Conservation (phyloP, 2,888 invertebrate species). For the Pharmacophagus antenor region DNA sequence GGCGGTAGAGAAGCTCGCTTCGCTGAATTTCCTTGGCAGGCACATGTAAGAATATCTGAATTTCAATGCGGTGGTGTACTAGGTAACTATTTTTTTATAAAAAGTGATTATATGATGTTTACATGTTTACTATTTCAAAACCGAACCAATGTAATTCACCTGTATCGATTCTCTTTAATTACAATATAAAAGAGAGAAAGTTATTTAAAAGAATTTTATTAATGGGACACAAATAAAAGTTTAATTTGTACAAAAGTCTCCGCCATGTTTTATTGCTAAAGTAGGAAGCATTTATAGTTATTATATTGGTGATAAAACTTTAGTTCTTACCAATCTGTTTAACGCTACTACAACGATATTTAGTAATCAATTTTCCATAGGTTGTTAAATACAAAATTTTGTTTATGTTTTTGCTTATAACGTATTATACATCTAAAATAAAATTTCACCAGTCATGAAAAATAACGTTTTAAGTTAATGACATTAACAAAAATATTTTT, state of each 20-base stretch:
- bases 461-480: not conserved
- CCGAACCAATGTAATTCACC: not conserved
- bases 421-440: not conserved
- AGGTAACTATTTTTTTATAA: constrained; percentile 55
- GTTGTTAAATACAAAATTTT: not conserved
- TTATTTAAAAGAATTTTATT: not conserved
- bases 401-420: not conserved
- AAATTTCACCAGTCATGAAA: not conserved
- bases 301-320: not conserved
- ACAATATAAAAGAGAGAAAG: not conserved
- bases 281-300: not conserved
- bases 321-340: too few species aligned
- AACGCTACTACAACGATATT: too few species aligned
- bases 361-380: too few species aligned
- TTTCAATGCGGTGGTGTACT: constrained; percentile 92
- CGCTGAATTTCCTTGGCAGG: constrained; percentile 92
- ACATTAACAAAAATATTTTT: not conserved
- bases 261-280: not conserved
- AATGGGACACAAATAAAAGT: not conserved
- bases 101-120: not conserved
- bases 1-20: constrained; percentile 89
- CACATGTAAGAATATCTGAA: constrained; percentile 89
- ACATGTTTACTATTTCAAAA: not conserved
- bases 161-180: not conserved
- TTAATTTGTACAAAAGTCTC: not conserved